Conservation (phyloP, 2,888 invertebrate species). For the Drosophila seclusa region DNA sequence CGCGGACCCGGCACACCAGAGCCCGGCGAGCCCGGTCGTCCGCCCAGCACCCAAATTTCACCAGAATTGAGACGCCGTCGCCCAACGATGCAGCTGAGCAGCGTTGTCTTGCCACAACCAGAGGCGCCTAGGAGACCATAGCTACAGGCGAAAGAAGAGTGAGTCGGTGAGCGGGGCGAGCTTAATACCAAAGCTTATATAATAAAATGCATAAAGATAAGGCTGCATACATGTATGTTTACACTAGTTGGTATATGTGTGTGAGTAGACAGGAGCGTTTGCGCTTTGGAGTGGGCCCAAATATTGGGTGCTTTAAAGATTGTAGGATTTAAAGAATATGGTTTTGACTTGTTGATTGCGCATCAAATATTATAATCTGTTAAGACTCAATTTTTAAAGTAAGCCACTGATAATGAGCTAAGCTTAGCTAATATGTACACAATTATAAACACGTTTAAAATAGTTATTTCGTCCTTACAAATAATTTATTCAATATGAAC, state of each 20-base stretch:
- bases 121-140: constrained; percentile 95
- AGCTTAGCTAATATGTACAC: not conserved
- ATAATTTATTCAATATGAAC: not conserved
- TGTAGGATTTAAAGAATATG: not conserved
- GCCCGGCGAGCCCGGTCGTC: constrained; percentile 92
- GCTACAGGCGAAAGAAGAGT: constrained; percentile 85
- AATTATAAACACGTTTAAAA: not conserved
- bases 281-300: not conserved
- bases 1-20: constrained; percentile 95
- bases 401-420: not conserved
- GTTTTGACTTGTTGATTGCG: not conserved
- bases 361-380: not conserved
- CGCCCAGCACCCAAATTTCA: constrained; percentile 93
- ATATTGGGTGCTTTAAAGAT: not conserved
- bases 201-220: constrained; percentile 58
- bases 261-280: constrained; percentile 30
- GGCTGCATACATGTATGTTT: constrained; percentile 16
- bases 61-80: constrained; percentile 92
- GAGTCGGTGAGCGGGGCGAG: constrained; percentile 21
- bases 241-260: constrained; percentile 12
- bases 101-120: constrained; percentile 95
- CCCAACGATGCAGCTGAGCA: constrained; percentile 94
- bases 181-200: constrained; percentile 49
- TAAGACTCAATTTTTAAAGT: not conserved
- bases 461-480: not conserved